phyloP scores from a whole-genome alignment of 92 coral and sea anemone genomes.

The Phymanthus crucifer region DNA sequence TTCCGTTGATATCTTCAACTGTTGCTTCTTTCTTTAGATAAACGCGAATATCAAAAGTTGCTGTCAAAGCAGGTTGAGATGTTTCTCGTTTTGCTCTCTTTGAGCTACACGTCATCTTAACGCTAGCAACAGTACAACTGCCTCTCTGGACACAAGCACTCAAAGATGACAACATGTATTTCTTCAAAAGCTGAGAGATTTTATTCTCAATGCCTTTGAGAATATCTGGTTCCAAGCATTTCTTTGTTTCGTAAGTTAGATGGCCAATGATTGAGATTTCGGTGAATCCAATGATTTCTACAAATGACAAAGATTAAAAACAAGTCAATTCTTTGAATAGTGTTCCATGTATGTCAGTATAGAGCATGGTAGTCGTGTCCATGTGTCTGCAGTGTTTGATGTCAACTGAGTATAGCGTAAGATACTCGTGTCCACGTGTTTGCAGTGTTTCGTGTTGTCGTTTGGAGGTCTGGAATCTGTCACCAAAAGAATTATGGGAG shows the following conservation, averaged over 20 bases:
- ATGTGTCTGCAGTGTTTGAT: too few species aligned
- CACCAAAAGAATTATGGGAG: too few species aligned
- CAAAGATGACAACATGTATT: constrained; percentile 6
- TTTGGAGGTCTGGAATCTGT: too few species aligned
- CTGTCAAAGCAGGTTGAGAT: constrained; percentile 3
- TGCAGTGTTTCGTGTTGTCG: too few species aligned
- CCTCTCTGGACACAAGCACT: constrained; percentile 6
- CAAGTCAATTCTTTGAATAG: neutral
- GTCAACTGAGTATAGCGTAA: too few species aligned
- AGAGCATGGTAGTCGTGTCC: too few species aligned
- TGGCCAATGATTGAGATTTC: constrained; percentile 13
- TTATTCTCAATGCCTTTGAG: constrained; percentile 23
- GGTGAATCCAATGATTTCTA: constrained; percentile 24
- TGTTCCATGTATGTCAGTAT: too few species aligned
- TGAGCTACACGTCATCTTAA: constrained; percentile 1
- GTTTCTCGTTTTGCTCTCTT: neutral
- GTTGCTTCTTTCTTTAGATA: constrained; percentile 20
- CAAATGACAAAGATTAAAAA: neutral
- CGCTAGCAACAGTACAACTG: constrained; percentile 10
- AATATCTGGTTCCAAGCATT: constrained; percentile 7
- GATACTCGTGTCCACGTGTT: too few species aligned
- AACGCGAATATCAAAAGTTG: constrained; percentile 29
- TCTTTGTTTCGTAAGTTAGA: constrained; percentile 6
- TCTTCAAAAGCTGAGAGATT: constrained; percentile 16
- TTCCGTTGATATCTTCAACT: constrained; percentile 16